These are phyloP conservation scores for Cheilinus undulatus DNA, from an alignment of 2,113 vertebrate genomes.

Conservation along the genomic window DNA sequence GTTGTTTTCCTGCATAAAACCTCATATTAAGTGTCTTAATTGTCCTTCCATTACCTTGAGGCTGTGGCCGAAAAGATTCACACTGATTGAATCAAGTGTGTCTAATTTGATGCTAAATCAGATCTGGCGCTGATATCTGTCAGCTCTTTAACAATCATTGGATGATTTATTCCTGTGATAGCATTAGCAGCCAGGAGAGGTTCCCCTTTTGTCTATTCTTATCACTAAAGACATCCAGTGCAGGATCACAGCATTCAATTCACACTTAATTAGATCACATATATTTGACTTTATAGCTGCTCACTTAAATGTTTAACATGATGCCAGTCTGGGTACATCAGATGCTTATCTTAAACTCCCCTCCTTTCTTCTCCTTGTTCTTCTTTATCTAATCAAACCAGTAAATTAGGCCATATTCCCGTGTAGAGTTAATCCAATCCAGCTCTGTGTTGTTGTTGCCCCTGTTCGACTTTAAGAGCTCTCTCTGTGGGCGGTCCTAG, in stretches of 20 bases:
- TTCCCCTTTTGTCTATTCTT: neutral
- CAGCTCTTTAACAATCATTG: constrained; percentile 12
- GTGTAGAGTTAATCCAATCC: constrained; percentile 32
- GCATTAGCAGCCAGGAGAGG: neutral
- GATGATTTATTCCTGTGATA: constrained; percentile 45
- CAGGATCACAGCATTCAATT: neutral
- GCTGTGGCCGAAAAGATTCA: constrained; percentile 13
- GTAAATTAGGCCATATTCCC: constrained; percentile 33
- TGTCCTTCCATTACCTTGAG: constrained; percentile 25
- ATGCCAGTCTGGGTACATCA: neutral
- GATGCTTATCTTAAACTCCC: constrained; percentile 2
- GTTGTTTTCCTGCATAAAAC: constrained; percentile 6
- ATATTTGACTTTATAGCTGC: constrained; percentile 7
- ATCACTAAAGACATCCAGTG: constrained; percentile 1
- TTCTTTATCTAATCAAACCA: neutral
- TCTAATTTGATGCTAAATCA: constrained; percentile 35
- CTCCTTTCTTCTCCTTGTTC: neutral
- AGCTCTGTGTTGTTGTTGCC: constrained; percentile 39
- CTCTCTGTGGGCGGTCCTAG: constrained; percentile 82
- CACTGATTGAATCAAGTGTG: constrained; percentile 56
- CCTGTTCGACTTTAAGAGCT: constrained; percentile 65
- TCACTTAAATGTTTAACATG: neutral
- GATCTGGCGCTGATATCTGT: constrained; percentile 32
- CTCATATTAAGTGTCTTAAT: neutral
- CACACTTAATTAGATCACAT: constrained; percentile 1